Evolutionary conservation across 2,888 invertebrate species (phyloP).

Genomic region (Patella ulyssiponensis): DNA sequence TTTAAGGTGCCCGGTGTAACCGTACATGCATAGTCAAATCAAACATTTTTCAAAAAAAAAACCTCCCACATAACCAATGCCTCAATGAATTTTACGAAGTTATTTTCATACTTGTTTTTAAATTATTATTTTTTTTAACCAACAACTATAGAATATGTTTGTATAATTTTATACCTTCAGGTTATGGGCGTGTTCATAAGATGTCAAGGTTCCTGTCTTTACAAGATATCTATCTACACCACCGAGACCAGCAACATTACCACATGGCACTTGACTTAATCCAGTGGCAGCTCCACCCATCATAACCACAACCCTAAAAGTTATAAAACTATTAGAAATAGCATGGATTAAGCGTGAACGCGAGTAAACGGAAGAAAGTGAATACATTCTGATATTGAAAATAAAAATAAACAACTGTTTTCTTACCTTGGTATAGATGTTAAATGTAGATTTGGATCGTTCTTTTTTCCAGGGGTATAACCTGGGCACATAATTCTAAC

Average conservation of each 20-base stretch:
- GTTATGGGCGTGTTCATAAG: slow-evolving; percentile 99
- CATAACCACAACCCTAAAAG: slow-evolving; percentile 92
- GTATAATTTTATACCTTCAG: slow-evolving; percentile 77
- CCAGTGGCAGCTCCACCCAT: slow-evolving; percentile 99
- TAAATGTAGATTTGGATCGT: slow-evolving; percentile 89
- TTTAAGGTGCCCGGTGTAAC: background rate
- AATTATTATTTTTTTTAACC: background rate
- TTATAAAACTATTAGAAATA: background rate
- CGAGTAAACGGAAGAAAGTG: background rate
- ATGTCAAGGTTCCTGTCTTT: slow-evolving; percentile 99
- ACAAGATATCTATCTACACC: slow-evolving; percentile 99
- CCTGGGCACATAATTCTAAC: slow-evolving; percentile 99
- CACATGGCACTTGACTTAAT: slow-evolving; percentile 98
- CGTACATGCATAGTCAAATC: too few species aligned
- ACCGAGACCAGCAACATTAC: slow-evolving; percentile 99
- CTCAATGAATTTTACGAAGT: background rate
- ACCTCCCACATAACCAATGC: too few species aligned
- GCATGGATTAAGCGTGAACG: background rate
- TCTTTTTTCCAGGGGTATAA: slow-evolving; percentile 92
- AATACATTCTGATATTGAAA: too few species aligned
- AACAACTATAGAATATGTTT: too few species aligned
- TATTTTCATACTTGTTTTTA: background rate
- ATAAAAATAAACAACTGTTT: too few species aligned
- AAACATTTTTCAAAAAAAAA: too few species aligned
- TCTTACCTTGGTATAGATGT: slow-evolving; percentile 91